Conservation (phyloP, 2,797 vertebrate species). For the Limosa lapponica region DNA sequence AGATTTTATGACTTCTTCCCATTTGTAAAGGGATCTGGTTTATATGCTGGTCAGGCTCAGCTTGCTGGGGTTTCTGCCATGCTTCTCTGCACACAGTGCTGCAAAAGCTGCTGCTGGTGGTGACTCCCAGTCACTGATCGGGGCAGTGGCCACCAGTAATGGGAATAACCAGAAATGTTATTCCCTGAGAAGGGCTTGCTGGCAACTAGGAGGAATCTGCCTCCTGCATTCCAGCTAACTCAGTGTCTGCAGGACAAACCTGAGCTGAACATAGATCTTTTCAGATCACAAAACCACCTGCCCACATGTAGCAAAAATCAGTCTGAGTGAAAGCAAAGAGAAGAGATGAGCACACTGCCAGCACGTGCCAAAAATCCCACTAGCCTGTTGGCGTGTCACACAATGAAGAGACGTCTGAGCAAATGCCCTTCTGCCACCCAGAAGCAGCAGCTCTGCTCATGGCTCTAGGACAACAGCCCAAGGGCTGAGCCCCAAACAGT, state of each 20-base stretch:
- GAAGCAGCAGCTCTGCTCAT: background rate
- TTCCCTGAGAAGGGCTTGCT: background rate
- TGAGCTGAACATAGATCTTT: background rate
- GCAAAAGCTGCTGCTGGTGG: background rate
- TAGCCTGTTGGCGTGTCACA: background rate
- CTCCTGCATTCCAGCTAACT: background rate
- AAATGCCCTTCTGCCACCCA: background rate
- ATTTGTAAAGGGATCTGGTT: conserved; percentile 34
- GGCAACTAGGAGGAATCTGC: background rate
- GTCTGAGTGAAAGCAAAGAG: background rate
- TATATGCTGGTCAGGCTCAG: background rate
- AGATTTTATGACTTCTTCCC: conserved; percentile 59
- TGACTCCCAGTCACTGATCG: background rate
- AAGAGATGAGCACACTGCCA: background rate
- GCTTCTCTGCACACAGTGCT: background rate
- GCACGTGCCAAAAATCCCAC: background rate
- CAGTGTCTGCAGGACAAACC: background rate
- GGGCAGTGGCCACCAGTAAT: background rate
- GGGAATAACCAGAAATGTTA: background rate
- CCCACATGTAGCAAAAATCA: background rate
- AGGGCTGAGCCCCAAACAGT: background rate
- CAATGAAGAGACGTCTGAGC: background rate
- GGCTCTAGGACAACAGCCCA: background rate
- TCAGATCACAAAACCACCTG: background rate
- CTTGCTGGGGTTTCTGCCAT: background rate